Evolutionary conservation across 1,140 invertebrate genomes (phyloP).

Genomic region (Habropoda laboriosa): DNA sequence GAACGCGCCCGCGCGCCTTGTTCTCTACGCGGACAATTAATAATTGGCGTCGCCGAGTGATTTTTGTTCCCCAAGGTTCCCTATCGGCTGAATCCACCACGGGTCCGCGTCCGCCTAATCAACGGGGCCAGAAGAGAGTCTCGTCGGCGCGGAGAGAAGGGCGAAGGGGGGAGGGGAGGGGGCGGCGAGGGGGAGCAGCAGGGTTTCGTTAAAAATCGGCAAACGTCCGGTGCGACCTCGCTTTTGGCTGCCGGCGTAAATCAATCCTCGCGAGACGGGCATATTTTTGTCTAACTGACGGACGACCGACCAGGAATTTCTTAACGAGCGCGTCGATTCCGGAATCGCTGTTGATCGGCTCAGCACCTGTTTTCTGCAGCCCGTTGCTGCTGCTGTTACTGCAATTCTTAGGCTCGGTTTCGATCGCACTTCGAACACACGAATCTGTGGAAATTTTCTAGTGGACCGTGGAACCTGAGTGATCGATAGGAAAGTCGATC

Average conservation of each 20-base stretch:
- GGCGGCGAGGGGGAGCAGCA: too few relatives aligned
- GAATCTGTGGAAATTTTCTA: too few relatives aligned
- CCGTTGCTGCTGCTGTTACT: too few relatives aligned
- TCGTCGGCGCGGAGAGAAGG: not conserved
- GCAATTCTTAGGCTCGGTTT: too few relatives aligned
- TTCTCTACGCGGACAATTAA: not conserved
- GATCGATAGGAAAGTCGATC: not conserved
- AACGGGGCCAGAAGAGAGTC: too few relatives aligned
- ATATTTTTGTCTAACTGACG: slow-evolving; percentile 32
- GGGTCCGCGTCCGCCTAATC: not conserved
- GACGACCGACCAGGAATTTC: slow-evolving; percentile 23
- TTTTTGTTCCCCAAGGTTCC: not conserved
- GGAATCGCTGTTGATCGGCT: slow-evolving; percentile 1
- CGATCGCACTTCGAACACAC: too few relatives aligned
- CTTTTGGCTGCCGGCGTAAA: slow-evolving; percentile 55
- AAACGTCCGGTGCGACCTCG: slow-evolving; percentile 43
- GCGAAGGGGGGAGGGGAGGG: not conserved
- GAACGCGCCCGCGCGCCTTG: too few relatives aligned
- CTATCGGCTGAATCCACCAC: not conserved
- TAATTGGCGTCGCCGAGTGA: not conserved
- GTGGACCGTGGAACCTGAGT: too few relatives aligned
- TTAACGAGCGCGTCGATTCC: slow-evolving; percentile 38
- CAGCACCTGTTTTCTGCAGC: not conserved
- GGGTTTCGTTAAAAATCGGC: slow-evolving; percentile 60
- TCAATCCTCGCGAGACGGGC: slow-evolving; percentile 61